Evolutionary conservation across 2,113 vertebrate genomes (phyloP), one percentile per base, ranked within the genome.

Genomic region (Phasianus colchicus): DNA sequence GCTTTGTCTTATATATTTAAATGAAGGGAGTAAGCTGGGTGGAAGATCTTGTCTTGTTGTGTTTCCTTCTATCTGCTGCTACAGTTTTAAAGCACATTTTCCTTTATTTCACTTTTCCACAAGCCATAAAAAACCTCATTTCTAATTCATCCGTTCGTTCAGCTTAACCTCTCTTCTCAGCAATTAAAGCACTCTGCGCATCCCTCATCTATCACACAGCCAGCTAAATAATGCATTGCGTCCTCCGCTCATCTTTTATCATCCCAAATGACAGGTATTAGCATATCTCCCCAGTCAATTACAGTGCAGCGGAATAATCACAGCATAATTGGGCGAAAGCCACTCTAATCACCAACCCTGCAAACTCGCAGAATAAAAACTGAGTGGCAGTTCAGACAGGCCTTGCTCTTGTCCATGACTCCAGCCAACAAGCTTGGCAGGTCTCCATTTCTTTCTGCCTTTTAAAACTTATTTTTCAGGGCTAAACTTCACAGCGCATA

Each of bases 221-320:
- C 98, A 98, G 99, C 98, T 99, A 99, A 99, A 99, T 99, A 99
- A 99, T 99, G 99, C 99, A 99, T 98, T 97, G 98, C 98, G 98
- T 98, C 98, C 99, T 98, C 98, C 97, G 98, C 98, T 98, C 99
- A 99, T 99, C 99, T 99, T 99, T 99, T 99, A 99, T 99, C 99
- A 99, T 99, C 99, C 99, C 99, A 99, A 99, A 99, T 99, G 99
- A 99, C 99, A 99, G 98, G 98, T 99, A 99, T 99, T 99, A 99
- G 99, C 99, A 99, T 99, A 99, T 99, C 99, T 99, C 99, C 99
- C 99, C 98, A 99, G 99, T 99, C 99, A 99, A 99, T 99, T 99
- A 99, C 98, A 99, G 99, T 98, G 98, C 98, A 98, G 98, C 96
- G 93, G 99, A 99, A 99, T 99, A 99, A 99, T 99, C 99, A 99